Evolutionary conservation across 2,888 invertebrate genomes (phyloP), one percentile per base, ranked within the genome.

Genomic region (Yponomeuta malinellus): DNA sequence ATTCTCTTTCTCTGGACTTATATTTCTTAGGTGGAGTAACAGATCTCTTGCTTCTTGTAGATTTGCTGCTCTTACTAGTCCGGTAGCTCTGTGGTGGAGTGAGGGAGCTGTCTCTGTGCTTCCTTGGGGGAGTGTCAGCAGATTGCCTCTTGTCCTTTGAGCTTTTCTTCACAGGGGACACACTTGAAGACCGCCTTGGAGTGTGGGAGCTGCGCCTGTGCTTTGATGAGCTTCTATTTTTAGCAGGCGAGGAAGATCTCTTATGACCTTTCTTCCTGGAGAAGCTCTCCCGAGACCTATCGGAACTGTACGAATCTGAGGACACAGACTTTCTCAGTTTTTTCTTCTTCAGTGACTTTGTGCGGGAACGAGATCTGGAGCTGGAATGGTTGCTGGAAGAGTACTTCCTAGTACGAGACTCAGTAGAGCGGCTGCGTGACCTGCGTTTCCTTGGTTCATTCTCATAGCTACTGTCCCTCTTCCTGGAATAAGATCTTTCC

Each of bases 351-450:
- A 71, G 12, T 9, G 64, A 66, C 2, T 4, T 48, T 33, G 88
- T 88, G 67, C 81, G 79, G 31, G 88, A 88, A 33, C 85, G 78
- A 31, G 86, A 88, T 37, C 85, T 79, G 31, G 86, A 87, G 70
- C 83, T 85, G 0, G 88, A 86, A 37, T 82, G 78, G 64, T 85
- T 88, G 78, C 90, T 89, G 8, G 89, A 88, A 43, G 86, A 85
- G 78, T 90, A 90, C 71, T 85, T 86, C 37, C 78, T 79, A 52
- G 79, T 79, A 73, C 83, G 86, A 2, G 82, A 78, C 48, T 78
- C 76, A 23, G 84, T 81, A 69, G 84, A 81, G 70, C 78, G 79
- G 74, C 87, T 88, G 72, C 82, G 80, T 23, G 89, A 86, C 68
- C 84, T 80, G 67, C 80, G 79, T 63, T 77, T 79, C 72, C 78